Base-by-base conservation (phyloP, 1,140 invertebrate species). In the Hermetia illucens region DNA sequence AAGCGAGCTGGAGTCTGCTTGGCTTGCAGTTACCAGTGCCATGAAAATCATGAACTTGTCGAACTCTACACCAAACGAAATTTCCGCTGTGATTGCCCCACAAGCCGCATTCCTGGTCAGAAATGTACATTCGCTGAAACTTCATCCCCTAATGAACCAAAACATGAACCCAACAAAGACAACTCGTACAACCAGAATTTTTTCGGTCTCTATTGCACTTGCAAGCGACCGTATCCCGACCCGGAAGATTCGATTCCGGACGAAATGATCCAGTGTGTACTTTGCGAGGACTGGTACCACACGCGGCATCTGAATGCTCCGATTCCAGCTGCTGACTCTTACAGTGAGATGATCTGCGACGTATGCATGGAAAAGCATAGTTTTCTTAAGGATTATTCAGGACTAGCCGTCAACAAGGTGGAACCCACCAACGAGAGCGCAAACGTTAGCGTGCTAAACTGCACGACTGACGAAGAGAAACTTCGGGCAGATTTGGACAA, bases 241-340 rank as follows among this genome's bases (percentile, higher is more conserved):
- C 77, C 81, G 6, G 83, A 91, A 39, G 72, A 77, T 46, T 66
- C 72, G 13, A 63, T 66, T 24, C 77, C 81, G 37, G 90, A 94
- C 66, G 81, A 88, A 51, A 98, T 98, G 93, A 77, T 96, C 27
- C 95, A 98, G 53, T 99, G 96, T 54, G 70, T 84, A 32, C 68
- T 96, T 36, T 99, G 95, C 64, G 95, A 98, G 63, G 95, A 99
- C 61, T 99, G 96, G 96, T 92, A 82, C 52, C 94, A 98, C 69
- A 72, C 76, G 13, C 56, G 83, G 61, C 88, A 92, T 64, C 67
- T 92, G 43, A 69, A 74, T 40, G 62, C 67, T 10, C 72, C 71
- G 27, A 49, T 55, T 21, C 61, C 68, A 12, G 71, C 70, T 48
- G 63, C 70, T 10, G 70, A 75, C 43, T 62, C 72, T 17, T 85